Evolutionary conservation across 2,113 vertebrate species (phyloP).

Genomic region (Pagrus major): DNA sequence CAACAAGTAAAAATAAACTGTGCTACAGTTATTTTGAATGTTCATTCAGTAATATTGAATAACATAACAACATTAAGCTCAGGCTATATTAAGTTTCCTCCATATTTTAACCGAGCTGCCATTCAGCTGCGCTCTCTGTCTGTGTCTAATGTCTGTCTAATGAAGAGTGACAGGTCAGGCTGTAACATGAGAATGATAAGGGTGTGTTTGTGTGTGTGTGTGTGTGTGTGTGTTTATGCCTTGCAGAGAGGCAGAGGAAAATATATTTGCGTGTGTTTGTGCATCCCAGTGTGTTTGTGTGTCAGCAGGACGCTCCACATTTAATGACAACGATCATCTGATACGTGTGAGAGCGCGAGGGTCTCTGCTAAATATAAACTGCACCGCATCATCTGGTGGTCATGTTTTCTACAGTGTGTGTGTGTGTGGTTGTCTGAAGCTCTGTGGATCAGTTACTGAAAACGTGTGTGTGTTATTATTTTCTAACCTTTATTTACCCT

Average conservation of each 20-base stretch:
- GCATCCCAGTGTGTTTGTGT: background rate
- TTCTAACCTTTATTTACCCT: slow-evolving; percentile 3
- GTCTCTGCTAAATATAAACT: slow-evolving; percentile 28
- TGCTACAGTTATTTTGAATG: slow-evolving; percentile 28
- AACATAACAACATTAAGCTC: slow-evolving; percentile 37
- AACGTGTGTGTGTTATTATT: background rate
- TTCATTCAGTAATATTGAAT: slow-evolving; percentile 38
- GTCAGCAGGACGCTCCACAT: slow-evolving; percentile 12
- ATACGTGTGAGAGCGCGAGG: slow-evolving; percentile 32
- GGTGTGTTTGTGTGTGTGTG: slow-evolving; percentile 1
- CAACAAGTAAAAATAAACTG: background rate
- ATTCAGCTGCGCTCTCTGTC: slow-evolving; percentile 9
- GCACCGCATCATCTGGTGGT: background rate
- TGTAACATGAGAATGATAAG: slow-evolving; percentile 35
- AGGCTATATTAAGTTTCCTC: slow-evolving; percentile 11
- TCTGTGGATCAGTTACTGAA: background rate
- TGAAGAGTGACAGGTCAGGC: slow-evolving; percentile 43
- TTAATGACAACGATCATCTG: slow-evolving; percentile 46
- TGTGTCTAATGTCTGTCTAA: slow-evolving; percentile 31
- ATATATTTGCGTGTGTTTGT: background rate
- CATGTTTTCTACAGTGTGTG: background rate
- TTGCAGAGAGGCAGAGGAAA: background rate
- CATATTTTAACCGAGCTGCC: slow-evolving; percentile 4
- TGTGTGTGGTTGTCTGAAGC: background rate
- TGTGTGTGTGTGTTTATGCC: background rate